Evolutionary conservation across 2,797 vertebrate species (phyloP), one percentile per base, ranked within the genome.

Genomic region (Xerus rutilus): DNA sequence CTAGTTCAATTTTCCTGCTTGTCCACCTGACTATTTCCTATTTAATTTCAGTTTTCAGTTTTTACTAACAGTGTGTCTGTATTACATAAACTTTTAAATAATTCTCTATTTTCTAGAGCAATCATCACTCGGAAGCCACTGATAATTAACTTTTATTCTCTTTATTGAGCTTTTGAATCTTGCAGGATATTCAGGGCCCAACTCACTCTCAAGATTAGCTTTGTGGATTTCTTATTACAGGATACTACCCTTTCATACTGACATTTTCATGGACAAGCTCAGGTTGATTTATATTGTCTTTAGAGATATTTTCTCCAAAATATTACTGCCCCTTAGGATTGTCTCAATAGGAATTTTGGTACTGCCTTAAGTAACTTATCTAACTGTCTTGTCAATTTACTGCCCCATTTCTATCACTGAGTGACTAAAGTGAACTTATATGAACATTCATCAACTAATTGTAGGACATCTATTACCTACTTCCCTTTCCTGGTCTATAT

Each of bases 11-110:
- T 95, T 86, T 12, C 14, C 12, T 69, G 35, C 17, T 69, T 64
- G 23, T 77, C 39, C 57, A 88, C 30, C 30, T 52, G 49, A 52
- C 12, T 49, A 57, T 69, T 88, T 86, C 59, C 72, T 84, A 23
- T 85, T 96, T 95, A 81, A 81, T 73, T 47, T 76, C 73, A 79
- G 32, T 49, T 93, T 94, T 76, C 73, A 79, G 32, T 64, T 93
- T 94, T 69, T 67, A 57, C 73, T 85, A 85, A n/a, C 54, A 76
- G 10, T 78, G n/a, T 49, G 43, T 76, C 49, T 81, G 1, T 65
- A 74, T 96, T 83, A 86, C 5, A 3, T n/a, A 84, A 91, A 28
- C 21, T 14, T 89, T 89, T 82, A 82, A 83, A 57, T 9, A 70
- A 25, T 57, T 85, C 17, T 73, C 1, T 72, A 78, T 84, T 97